Evolutionary conservation across 2,113 vertebrate species (phyloP), one percentile per base, ranked within the genome.

Genomic region (Malurus elegans): DNA sequence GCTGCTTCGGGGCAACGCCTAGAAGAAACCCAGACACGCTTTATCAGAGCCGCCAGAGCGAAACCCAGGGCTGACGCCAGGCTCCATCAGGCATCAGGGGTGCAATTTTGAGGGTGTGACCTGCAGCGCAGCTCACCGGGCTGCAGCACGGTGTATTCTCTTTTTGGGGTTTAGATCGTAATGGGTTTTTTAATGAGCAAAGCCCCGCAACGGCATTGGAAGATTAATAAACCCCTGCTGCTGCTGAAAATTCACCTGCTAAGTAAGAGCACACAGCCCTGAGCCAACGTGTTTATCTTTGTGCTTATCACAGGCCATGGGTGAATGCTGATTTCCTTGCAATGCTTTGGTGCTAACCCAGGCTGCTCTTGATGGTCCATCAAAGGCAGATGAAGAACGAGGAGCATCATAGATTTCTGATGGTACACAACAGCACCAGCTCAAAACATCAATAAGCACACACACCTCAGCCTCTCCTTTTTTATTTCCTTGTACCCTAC

Each of bases 1-100:
- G 6, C 36, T 2, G 0, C 23, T 56, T 11, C 4, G 6, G 32
- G 21, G 31, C 66, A 62, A 17, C 45, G 2, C 48, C 45, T 19
- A 12, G n/a, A 31, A 61, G 48, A 53, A 78, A 40, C 4, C 8
- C 18, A 10, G 23, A 4, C 29, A 8, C 4, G 0, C 16, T 10
- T 3, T 3, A 21, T 4, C 13, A 23, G 42, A 88, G 65, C 5
- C 3, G 3, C 9, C 8, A 12, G 34, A 38, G 62, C 16, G 36
- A 44, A 74, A 9, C 25, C 38, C 45, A 8, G n/a, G 11, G 23
- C 40, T 2, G 19, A 25, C 31, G 44, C 26, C 56, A 62, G 34
- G 6, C 28, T 44, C 17, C n/a, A 18, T 25, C 45, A 23, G 36
- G 56, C 42, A 79, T 23, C 12, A 1, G 11, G 17, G 51, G n/a